Evolutionary conservation across 2,113 vertebrate genomes (phyloP).

Genomic region (Helogale parvula): DNA sequence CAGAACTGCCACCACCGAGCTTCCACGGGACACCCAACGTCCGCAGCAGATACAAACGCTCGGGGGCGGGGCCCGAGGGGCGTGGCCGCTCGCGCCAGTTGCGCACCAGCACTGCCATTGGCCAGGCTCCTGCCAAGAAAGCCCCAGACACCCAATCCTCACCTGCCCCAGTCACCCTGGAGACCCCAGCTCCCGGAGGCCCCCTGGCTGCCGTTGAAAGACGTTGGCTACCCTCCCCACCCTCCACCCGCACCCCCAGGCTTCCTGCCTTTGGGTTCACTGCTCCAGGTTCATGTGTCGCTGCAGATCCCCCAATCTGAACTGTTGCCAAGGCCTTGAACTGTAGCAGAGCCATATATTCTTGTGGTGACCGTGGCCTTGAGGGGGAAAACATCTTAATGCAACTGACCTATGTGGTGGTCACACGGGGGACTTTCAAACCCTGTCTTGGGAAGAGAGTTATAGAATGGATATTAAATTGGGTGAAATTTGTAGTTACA

Average conservation of each 20-base stretch:
- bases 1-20: fast-evolving
- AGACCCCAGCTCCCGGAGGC: too few relatives aligned
- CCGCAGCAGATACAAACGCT: fast-evolving
- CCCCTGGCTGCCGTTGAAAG: neutral
- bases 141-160: neutral
- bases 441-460: neutral
- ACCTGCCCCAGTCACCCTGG: neutral
- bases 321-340: neutral
- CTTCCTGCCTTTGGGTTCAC: neutral
- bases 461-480: neutral
- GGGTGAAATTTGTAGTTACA: neutral
- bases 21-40: neutral
- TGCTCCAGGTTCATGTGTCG: neutral
- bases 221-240: neutral
- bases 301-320: neutral
- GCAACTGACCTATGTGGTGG: neutral
- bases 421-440: neutral
- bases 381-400: neutral
- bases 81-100: fast-evolving
- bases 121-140: neutral
- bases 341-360: constrained; percentile 23
- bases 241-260: too few relatives aligned
- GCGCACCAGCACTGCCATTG: neutral
- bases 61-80: neutral
- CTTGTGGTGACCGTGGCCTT: constrained; percentile 58